Evolutionary conservation across 2,113 vertebrate species (phyloP).

Genomic region (Thermophis baileyi): DNA sequence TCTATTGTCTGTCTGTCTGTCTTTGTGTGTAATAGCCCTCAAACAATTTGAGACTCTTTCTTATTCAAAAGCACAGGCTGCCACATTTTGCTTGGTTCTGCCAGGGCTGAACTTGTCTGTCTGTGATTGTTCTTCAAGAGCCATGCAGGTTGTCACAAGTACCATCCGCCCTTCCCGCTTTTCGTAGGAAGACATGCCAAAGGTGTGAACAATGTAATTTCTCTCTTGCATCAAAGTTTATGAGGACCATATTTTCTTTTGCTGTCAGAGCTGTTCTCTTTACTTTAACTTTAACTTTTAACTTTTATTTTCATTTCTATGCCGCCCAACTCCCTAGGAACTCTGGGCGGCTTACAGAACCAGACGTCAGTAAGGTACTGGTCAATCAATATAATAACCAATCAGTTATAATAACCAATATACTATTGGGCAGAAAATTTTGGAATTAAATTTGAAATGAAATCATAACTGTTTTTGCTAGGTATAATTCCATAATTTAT

Average conservation of each 20-base stretch:
- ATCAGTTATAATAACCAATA: too few relatives aligned
- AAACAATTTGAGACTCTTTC: neutral
- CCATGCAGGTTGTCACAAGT: neutral
- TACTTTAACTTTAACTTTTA: too few relatives aligned
- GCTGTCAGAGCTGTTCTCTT: constrained; percentile 24
- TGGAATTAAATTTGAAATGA: too few relatives aligned
- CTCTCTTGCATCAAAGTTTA: constrained; percentile 13
- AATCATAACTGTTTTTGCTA: too few relatives aligned
- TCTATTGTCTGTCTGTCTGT: neutral
- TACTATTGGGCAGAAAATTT: too few relatives aligned
- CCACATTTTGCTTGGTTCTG: neutral
- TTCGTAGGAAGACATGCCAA: constrained; percentile 22
- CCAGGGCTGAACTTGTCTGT: neutral
- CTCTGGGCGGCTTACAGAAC: too few relatives aligned
- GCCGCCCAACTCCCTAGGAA: too few relatives aligned
- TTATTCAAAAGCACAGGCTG: constrained; percentile 13
- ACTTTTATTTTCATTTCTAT: too few relatives aligned
- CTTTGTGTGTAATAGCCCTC: neutral
- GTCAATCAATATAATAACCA: too few relatives aligned
- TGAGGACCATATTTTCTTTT: constrained; percentile 12
- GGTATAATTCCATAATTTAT: too few relatives aligned
- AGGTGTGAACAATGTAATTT: constrained; percentile 4
- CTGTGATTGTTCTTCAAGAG: neutral
- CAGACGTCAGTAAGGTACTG: too few relatives aligned
- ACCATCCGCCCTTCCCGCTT: neutral